A percentile compares a stretch with the other conserved stretches of the same genome.
Conservation (phyloP, 92 coral and sea anemone species). For the Galaxea fascicularis region DNA sequence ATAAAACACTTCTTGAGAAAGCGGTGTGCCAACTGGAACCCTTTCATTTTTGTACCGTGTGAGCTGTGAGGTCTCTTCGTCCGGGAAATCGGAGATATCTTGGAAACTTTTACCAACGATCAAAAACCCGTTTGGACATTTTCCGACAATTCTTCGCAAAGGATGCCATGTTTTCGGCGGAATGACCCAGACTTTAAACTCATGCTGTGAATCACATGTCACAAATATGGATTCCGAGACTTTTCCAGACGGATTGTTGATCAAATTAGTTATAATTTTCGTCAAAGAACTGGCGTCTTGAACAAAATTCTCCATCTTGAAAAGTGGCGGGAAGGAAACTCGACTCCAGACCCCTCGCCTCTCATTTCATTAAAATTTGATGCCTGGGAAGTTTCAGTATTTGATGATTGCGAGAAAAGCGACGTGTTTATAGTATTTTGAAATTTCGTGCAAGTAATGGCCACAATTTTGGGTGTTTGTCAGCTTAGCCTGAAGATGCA, state of each 20-base stretch:
- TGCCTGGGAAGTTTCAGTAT: slow-evolving; percentile 24
- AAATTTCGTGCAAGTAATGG: background rate
- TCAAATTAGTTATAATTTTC: slow-evolving; percentile 25
- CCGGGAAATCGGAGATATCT: slow-evolving; percentile 13
- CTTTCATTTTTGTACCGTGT: slow-evolving; percentile 67
- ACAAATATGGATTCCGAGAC: slow-evolving; percentile 27
- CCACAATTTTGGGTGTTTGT: slow-evolving; percentile 9
- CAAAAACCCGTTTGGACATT: slow-evolving; percentile 68
- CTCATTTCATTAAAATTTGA: background rate
- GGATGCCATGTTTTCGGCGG: slow-evolving; percentile 84
- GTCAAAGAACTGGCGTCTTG: slow-evolving; percentile 4
- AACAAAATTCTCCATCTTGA: slow-evolving; percentile 48
- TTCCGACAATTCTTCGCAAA: slow-evolving; percentile 76
- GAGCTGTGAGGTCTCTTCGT: slow-evolving; percentile 48
- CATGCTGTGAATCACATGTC: slow-evolving; percentile 21
- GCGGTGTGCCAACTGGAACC: slow-evolving; percentile 93
- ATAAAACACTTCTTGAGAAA: slow-evolving; percentile 80
- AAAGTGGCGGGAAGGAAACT: slow-evolving; percentile 42
- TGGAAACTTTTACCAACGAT: slow-evolving; percentile 73
- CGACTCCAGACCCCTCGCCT: slow-evolving; percentile 12
- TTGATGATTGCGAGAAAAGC: too few species aligned
- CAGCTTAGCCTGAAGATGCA: background rate
- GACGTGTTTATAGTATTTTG: background rate
- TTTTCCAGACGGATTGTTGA: background rate
- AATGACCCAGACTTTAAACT: slow-evolving; percentile 49